These are phyloP conservation scores for Microhierax caerulescens DNA, from an alignment of 2,797 vertebrate species.

Conservation along the genomic window DNA sequence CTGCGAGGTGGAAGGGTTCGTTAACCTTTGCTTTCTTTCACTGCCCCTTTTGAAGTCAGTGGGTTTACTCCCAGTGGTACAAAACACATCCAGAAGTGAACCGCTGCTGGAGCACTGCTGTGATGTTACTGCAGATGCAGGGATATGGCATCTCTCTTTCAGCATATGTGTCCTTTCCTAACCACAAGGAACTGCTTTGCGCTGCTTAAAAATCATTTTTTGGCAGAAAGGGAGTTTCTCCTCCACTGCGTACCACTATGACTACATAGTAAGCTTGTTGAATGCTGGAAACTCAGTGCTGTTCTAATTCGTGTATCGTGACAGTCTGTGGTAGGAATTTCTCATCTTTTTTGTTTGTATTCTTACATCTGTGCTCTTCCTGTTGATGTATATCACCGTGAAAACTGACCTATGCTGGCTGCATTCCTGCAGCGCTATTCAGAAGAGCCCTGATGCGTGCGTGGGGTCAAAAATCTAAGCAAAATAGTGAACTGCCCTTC, in stretches of 20 bases:
- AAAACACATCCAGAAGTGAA: neutral
- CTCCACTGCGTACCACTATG: rapidly evolving
- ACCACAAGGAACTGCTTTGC: neutral
- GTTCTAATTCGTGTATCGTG: neutral
- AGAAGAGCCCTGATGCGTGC: neutral
- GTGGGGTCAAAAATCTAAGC: neutral
- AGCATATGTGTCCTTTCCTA: neutral
- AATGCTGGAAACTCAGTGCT: neutral
- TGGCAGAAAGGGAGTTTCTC: neutral
- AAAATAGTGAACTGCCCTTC: neutral
- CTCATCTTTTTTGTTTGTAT: neutral
- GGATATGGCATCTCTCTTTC: neutral
- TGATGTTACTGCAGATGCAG: neutral
- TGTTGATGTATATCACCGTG: neutral
- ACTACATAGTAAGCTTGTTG: neutral
- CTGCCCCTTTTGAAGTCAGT: neutral
- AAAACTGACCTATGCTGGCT: neutral
- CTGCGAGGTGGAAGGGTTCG: neutral
- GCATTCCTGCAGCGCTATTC: neutral
- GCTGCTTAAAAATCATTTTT: neutral
- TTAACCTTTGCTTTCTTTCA: neutral
- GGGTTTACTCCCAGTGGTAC: neutral
- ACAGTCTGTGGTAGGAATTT: neutral
- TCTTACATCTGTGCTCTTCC: neutral
- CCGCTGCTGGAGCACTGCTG: neutral